Conservation (phyloP, 1,140 invertebrate genomes). For the Diachasma alloeum region DNA sequence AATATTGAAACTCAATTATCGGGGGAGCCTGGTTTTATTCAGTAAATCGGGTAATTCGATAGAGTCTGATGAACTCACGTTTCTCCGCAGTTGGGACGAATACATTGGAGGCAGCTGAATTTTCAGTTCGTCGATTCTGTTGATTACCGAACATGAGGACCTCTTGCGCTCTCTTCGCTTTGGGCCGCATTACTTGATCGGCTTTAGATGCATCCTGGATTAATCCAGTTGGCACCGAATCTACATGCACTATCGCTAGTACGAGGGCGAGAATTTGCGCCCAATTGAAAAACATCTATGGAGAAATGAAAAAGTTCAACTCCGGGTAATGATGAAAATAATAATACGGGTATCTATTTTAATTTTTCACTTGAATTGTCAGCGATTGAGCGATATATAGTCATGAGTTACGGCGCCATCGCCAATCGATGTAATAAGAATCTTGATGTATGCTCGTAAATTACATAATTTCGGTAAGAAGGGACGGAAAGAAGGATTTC, state of each 20-base stretch:
- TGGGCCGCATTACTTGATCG: slow-evolving; percentile 45
- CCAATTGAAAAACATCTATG: slow-evolving; percentile 44
- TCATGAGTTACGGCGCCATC: too few relatives aligned
- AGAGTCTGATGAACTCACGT: slow-evolving; percentile 40
- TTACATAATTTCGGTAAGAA: too few relatives aligned
- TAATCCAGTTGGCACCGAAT: slow-evolving; percentile 41
- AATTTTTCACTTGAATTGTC: not conserved
- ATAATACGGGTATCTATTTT: not conserved
- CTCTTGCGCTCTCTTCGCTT: slow-evolving; percentile 62
- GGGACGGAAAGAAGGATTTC: too few relatives aligned
- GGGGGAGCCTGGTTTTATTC: not conserved
- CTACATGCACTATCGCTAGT: slow-evolving; percentile 30
- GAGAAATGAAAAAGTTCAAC: slow-evolving; percentile 16
- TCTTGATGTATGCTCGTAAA: too few relatives aligned
- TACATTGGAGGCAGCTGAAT: slow-evolving; percentile 29
- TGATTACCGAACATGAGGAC: slow-evolving; percentile 63
- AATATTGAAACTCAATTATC: slow-evolving; percentile 11
- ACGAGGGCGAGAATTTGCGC: slow-evolving; percentile 41
- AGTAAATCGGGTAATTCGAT: not conserved
- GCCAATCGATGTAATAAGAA: too few relatives aligned
- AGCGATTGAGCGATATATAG: too few relatives aligned
- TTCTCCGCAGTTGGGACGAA: slow-evolving; percentile 46
- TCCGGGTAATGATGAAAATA: too few relatives aligned
- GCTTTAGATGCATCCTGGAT: slow-evolving; percentile 42
- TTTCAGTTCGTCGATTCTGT: slow-evolving; percentile 53